These are phyloP conservation scores for Tetrax tetrax DNA, from an alignment of 2,113 vertebrate genomes.

Conservation along the genomic window DNA sequence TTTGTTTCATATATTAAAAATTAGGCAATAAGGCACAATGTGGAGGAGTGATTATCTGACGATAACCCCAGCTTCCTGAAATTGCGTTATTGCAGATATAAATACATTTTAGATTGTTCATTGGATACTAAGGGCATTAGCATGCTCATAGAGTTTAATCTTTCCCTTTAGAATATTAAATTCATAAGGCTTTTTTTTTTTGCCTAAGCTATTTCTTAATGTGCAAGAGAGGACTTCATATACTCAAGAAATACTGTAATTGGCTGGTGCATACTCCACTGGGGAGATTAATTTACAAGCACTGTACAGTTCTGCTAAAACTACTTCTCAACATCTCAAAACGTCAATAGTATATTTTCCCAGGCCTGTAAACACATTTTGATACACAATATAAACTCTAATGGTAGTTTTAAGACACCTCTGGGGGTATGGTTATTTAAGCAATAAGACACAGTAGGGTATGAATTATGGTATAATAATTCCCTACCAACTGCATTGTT, in stretches of 20 bases:
- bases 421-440: constrained; percentile 62
- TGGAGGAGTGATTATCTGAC: background rate
- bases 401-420: constrained; percentile 66
- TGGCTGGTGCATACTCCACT: constrained; percentile 48
- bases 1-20: constrained; percentile 31
- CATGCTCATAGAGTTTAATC: background rate
- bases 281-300: constrained; percentile 65
- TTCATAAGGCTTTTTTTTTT: constrained; percentile 22
- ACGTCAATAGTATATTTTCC: constrained; percentile 65
- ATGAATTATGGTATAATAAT: constrained; percentile 71
- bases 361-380: constrained; percentile 72
- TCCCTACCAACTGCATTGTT: constrained; percentile 69
- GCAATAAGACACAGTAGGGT: constrained; percentile 58
- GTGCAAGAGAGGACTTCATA: constrained; percentile 37
- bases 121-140: constrained; percentile 9
- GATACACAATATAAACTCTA: constrained; percentile 71
- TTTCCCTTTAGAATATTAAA: constrained; percentile 39
- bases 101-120: background rate
- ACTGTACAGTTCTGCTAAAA: constrained; percentile 64
- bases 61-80: constrained; percentile 39
- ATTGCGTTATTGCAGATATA: constrained; percentile 35
- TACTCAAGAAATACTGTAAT: constrained; percentile 51
- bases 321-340: constrained; percentile 59
- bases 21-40: constrained; percentile 67
- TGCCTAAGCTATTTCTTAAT: constrained; percentile 43